Evolutionary conservation across 2,888 invertebrate species (phyloP), one percentile per base, ranked within the genome.

Genomic region (Acrobasis consociella): DNA sequence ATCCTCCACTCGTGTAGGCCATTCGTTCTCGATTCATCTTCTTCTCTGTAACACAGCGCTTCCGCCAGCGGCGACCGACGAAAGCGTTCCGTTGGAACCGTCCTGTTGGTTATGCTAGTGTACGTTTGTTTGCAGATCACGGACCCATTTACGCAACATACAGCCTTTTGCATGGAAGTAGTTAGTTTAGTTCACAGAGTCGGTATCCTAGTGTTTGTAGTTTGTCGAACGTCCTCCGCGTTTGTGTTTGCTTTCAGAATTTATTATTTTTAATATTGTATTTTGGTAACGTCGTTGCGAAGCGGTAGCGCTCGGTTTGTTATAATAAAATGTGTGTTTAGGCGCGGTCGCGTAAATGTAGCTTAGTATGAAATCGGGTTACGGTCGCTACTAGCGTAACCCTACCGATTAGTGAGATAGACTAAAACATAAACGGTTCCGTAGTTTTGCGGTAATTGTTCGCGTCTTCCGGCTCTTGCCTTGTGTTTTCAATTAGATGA

Each of bases 41-140:
- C 76, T 78, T 71, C 71, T 69, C 79, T 80, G 81, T 82, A 78
- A 74, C 83, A 78, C 84, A 80, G 85, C 86, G 87, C 84, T 77
- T 78, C 82, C 80, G 77, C n/a, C 49, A 46, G 46, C 46, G 46
- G 59, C 31, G 31, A 46, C 16, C 10, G 5, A 37, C 10, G 11
- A 31, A 39, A 38, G n/a, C 59, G 59, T 50, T 59, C 59, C 59
- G 51, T 60, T 60, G 9, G 38, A 63, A 58, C 59, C 64, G 7
- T 68, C 70, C 65, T 72, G 59, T 67, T 74, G 82, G 78, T 79
- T 71, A 77, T 80, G 84, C 85, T 80, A 78, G 79, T 81, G 80
- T 72, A 73, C 76, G 68, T 69, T 69, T 70, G 68, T 74, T 69
- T 65, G 62, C 62, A 16, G 9, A 56, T 52, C 58, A 53, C 22